These are phyloP conservation scores for Tamias sibiricus DNA, from an alignment of 2,113 vertebrate genomes.

Conservation along the genomic window DNA sequence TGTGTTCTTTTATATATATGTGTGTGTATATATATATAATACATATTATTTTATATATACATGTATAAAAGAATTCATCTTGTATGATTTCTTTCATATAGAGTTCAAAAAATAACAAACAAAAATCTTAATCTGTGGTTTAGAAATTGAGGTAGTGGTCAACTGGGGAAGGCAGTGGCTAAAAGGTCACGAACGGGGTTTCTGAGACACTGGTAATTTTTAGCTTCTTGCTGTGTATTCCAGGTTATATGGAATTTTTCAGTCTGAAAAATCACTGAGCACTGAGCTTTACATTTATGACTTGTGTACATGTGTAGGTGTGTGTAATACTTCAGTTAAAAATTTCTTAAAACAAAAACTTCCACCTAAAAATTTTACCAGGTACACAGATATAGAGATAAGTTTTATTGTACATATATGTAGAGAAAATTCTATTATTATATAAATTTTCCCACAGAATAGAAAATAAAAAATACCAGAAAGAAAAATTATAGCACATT, in stretches of 20 bases:
- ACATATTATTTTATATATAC: too few relatives aligned
- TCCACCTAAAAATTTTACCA: neutral
- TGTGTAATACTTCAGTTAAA: neutral
- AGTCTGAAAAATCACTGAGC: conserved; percentile 19
- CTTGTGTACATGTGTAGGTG: neutral
- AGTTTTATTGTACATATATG: neutral
- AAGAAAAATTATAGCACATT: conserved; percentile 1
- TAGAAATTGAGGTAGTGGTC: neutral
- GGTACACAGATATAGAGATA: neutral
- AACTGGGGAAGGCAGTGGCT: neutral
- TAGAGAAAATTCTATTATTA: conserved; percentile 19
- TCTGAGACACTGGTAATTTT: neutral
- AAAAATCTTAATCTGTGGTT: neutral
- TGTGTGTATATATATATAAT: too few relatives aligned
- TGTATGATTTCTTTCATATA: neutral
- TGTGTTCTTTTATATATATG: too few relatives aligned
- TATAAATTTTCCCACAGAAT: neutral
- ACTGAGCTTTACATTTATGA: neutral
- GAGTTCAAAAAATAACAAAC: neutral
- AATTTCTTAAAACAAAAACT: neutral
- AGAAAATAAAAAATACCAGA: neutral
- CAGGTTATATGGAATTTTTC: neutral
- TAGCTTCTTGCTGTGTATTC: neutral
- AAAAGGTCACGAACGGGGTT: neutral
- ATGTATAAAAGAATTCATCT: neutral